These are phyloP conservation scores for Euclidia mi DNA, from an alignment of 2,888 invertebrate species.

Conservation along the genomic window DNA sequence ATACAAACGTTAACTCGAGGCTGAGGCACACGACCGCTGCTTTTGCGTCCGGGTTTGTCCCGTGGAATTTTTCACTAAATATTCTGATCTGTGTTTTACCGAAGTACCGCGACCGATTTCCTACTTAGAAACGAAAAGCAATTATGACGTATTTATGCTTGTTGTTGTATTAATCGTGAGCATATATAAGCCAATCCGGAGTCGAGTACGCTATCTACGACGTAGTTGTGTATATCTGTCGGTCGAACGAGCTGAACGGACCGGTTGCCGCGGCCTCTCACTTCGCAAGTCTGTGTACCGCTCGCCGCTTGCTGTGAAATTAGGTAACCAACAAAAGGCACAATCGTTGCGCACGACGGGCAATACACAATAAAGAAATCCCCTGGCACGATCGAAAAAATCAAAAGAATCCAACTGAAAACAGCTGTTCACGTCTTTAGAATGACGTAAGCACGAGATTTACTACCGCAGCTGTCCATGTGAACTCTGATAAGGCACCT, in stretches of 20 bases:
- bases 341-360: slow-evolving; percentile 76
- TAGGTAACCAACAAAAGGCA: slow-evolving; percentile 88
- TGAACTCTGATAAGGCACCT: slow-evolving; percentile 63
- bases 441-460: slow-evolving; percentile 67
- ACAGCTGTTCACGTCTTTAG: slow-evolving; percentile 62
- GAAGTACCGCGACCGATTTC: slow-evolving; percentile 58
- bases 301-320: slow-evolving; percentile 85
- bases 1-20: slow-evolving; percentile 86
- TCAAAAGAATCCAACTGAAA: slow-evolving; percentile 57
- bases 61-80: slow-evolving; percentile 67
- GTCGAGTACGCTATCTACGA: slow-evolving; percentile 67
- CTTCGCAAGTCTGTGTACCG: slow-evolving; percentile 87
- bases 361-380: slow-evolving; percentile 78
- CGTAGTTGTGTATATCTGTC: slow-evolving; percentile 78
- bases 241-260: slow-evolving; percentile 82
- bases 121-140: slow-evolving; percentile 67
- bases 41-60: slow-evolving; percentile 87
- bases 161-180: slow-evolving; percentile 32
- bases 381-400: slow-evolving; percentile 64
- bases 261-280: slow-evolving; percentile 89
- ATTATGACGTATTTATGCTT: slow-evolving; percentile 58
- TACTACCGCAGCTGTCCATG: slow-evolving; percentile 59
- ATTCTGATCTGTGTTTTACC: slow-evolving; percentile 43
- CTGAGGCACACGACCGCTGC: slow-evolving; percentile 80
- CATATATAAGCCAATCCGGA: slow-evolving; percentile 57